phyloP scores from a whole-genome alignment of 1,140 invertebrate species.

The Luehdorfia chinensis region DNA sequence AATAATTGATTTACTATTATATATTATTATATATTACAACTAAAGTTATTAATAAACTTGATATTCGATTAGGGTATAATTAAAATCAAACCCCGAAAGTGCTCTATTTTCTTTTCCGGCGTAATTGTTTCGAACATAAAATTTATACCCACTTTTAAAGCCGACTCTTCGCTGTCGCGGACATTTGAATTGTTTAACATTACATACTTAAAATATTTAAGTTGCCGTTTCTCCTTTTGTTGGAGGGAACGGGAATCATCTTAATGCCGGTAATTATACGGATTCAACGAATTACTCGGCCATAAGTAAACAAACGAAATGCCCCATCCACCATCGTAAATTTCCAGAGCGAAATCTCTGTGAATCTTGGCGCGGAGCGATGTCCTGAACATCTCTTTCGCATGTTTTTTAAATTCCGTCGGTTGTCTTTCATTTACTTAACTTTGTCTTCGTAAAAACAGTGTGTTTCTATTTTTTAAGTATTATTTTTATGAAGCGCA shows the following conservation, averaged over 20 bases:
- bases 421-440: no score
- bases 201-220: slow-evolving; percentile 54
- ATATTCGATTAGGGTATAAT: no score
- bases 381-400: neutral
- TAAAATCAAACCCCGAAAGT: no score
- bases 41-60: no score
- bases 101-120: no score
- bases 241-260: slow-evolving; percentile 61
- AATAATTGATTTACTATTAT: no score
- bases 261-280: slow-evolving; percentile 74
- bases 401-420: no score
- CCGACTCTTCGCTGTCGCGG: slow-evolving; percentile 33
- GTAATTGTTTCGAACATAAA: slow-evolving; percentile 26
- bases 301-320: slow-evolving; percentile 73
- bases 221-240: slow-evolving; percentile 46
- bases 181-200: slow-evolving; percentile 72
- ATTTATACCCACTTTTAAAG: slow-evolving; percentile 63
- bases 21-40: no score
- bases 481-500: no score
- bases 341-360: slow-evolving; percentile 38
- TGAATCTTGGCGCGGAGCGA: slow-evolving; percentile 12
- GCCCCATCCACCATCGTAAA: slow-evolving; percentile 72
- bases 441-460: no score
- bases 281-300: slow-evolving; percentile 71
- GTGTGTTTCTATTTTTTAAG: no score